Evolutionary conservation across 2,113 vertebrate species (phyloP).

Genomic region (Rhabdomys dilectus): DNA sequence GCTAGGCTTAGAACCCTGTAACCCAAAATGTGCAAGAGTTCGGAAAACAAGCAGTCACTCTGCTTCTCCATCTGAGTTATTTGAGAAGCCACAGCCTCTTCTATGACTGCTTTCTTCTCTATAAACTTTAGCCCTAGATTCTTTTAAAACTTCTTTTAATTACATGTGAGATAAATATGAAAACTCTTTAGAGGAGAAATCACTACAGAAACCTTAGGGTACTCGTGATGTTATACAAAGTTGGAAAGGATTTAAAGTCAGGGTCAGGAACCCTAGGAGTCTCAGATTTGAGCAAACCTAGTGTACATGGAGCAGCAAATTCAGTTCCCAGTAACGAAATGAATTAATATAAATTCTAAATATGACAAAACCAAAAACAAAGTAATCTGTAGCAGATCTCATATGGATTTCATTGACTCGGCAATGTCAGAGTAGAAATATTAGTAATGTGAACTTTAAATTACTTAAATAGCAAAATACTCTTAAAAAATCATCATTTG

Average conservation of each 20-base stretch:
- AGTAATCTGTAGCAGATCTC: not conserved
- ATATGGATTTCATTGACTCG: constrained; percentile 17
- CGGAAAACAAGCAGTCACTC: not conserved
- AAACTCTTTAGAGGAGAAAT: not conserved
- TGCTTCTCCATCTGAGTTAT: not conserved
- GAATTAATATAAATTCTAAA: not conserved
- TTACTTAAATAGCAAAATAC: not conserved
- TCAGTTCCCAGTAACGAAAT: not conserved
- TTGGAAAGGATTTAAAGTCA: not conserved
- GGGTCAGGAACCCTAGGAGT: not conserved
- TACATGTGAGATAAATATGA: not conserved
- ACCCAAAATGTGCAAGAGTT: not conserved
- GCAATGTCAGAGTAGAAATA: not conserved
- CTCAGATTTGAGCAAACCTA: not conserved
- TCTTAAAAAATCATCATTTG: not conserved
- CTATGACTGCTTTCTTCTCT: not conserved
- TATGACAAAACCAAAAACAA: not conserved
- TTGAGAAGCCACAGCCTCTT: not conserved
- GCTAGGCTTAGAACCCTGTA: not conserved
- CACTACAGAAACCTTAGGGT: not conserved
- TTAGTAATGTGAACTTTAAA: not conserved
- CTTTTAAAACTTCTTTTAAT: not conserved
- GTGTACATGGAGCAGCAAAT: not conserved
- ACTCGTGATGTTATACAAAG: not conserved
- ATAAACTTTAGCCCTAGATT: not conserved